Conservation (phyloP, 2,888 invertebrate genomes). For the Pollenia griseotomentosa region DNA sequence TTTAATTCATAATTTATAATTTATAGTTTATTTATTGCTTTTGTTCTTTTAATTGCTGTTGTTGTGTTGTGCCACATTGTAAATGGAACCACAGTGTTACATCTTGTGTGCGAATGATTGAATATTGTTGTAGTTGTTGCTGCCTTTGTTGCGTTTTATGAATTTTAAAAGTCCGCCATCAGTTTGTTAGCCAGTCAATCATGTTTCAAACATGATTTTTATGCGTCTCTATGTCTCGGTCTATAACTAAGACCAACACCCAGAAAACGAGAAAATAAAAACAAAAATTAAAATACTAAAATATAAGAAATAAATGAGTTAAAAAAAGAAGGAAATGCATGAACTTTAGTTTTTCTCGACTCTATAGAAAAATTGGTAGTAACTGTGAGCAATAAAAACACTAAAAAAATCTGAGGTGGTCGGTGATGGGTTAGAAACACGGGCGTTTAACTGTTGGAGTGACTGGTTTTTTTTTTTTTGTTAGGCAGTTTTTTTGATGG, state of each 20-base stretch:
- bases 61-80: conserved; percentile 22
- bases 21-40: conserved; percentile 24
- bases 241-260: conserved; percentile 62
- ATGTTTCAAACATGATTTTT: conserved; percentile 59
- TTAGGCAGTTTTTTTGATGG: conserved; percentile 19
- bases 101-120: conserved; percentile 10
- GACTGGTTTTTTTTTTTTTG: conserved; percentile 25
- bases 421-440: conserved; percentile 16
- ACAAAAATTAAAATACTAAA: background rate
- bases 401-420: conserved; percentile 22
- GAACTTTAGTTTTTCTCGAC: conserved; percentile 11
- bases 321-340: conserved; percentile 17
- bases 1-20: conserved; percentile 55
- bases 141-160: conserved; percentile 22
- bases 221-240: conserved; percentile 60
- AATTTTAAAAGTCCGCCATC: conserved; percentile 47
- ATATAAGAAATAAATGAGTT: conserved; percentile 11
- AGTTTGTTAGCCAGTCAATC: conserved; percentile 65
- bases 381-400: conserved; percentile 24
- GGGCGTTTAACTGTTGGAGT: conserved; percentile 7
- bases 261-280: conserved; percentile 40
- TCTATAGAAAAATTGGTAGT: conserved; percentile 14
- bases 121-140: background rate
- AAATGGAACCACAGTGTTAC: conserved; percentile 19
- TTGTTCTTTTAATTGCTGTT: conserved; percentile 4